Conservation (phyloP, 53 echinoderm and acorn worm species). For the Holothuria scabra region DNA sequence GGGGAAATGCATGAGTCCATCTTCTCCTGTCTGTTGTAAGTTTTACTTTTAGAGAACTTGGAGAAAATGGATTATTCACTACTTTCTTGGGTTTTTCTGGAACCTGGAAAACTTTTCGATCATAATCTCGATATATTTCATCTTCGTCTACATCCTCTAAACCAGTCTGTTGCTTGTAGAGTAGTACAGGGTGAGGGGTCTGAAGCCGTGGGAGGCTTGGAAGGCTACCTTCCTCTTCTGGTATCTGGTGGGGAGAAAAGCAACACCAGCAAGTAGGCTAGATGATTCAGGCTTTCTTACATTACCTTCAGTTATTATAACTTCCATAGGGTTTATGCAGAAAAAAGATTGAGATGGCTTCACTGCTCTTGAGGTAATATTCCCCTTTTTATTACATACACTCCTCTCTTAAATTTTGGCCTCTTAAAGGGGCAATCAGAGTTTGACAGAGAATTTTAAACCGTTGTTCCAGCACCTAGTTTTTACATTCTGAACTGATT, state of each 20-base stretch:
- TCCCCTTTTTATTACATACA: too few species aligned
- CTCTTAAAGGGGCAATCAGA: too few species aligned
- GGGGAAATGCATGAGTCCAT: slow-evolving; percentile 97
- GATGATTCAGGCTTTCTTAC: too few species aligned
- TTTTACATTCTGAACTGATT: too few species aligned
- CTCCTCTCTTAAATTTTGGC: too few species aligned
- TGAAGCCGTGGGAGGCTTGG: slow-evolving; percentile 23
- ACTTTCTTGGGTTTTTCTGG: slow-evolving; percentile 48
- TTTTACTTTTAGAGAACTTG: slow-evolving; percentile 61
- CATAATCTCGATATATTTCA: slow-evolving; percentile 63
- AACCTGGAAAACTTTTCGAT: slow-evolving; percentile 68
- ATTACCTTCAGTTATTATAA: too few species aligned
- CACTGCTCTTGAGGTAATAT: too few species aligned
- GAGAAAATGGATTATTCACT: slow-evolving; percentile 88
- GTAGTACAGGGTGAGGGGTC: slow-evolving; percentile 36
- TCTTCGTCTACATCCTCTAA: slow-evolving; percentile 58
- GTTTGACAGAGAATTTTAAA: too few species aligned
- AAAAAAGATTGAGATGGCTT: too few species aligned
- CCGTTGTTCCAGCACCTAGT: too few species aligned
- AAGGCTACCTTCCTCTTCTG: not conserved
- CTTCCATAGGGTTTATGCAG: too few species aligned
- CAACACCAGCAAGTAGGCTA: not conserved
- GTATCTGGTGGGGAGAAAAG: not conserved
- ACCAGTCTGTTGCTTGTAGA: slow-evolving; percentile 2
- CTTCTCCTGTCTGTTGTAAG: slow-evolving; percentile 84